Conservation (phyloP, 2,888 invertebrate genomes). For the Gonocerus acuteangulatus region DNA sequence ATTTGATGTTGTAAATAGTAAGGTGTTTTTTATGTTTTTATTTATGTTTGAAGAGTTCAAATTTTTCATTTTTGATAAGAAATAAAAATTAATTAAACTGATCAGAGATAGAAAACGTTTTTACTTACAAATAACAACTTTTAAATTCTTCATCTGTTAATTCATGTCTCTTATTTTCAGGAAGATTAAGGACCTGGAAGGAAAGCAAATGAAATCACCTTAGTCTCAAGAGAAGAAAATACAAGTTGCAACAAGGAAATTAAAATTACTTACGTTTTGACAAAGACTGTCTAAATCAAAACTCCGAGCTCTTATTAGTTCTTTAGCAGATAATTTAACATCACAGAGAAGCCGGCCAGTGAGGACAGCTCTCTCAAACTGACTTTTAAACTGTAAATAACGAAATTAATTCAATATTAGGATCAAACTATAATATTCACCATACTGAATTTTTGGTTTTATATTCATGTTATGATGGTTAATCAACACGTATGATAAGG, state of each 20-base stretch:
- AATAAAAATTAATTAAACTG: no score
- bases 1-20: no score
- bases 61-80: no score
- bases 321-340: constrained; percentile 84
- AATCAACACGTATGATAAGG: no score
- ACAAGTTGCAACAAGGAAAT: background rate
- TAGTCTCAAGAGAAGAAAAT: background rate
- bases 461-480: no score
- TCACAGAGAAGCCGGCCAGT: constrained; percentile 86
- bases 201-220: no score
- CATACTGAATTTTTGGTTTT: no score
- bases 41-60: no score
- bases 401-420: no score
- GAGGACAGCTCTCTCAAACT: constrained; percentile 43
- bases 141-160: constrained; percentile 63
- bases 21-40: no score
- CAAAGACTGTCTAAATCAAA: constrained; percentile 84
- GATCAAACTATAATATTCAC: no score
- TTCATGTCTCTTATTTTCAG: constrained; percentile 63
- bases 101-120: no score
- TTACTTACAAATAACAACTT: constrained; percentile 46
- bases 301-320: constrained; percentile 81
- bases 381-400: constrained; percentile 32
- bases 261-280: constrained; percentile 48
- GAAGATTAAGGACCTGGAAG: constrained; percentile 59